Percentiles rank a stretch among this genome's conserved stretches.
Evolutionary conservation across 2,888 invertebrate genomes (phyloP).

Genomic region (Pegoplata infirma): DNA sequence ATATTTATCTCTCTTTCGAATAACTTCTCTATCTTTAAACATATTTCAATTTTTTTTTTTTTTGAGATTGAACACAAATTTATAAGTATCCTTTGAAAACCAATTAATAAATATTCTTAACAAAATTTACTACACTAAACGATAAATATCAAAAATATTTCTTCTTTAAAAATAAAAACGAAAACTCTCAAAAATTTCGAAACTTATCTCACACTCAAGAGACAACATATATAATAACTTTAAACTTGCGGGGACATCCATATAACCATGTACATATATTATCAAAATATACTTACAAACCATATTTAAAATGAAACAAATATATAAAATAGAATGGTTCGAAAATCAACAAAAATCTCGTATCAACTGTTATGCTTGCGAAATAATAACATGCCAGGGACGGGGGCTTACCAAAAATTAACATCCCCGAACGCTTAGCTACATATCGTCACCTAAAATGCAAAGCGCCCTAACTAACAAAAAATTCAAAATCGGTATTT

Average conservation of each 20-base stretch:
- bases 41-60: conserved; percentile 33
- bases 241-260: conserved; percentile 4
- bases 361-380: too few relatives aligned
- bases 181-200: conserved; percentile 46
- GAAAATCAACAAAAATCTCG: too few relatives aligned
- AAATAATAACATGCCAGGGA: too few relatives aligned
- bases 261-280: conserved; percentile 47
- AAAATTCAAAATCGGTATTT: too few relatives aligned
- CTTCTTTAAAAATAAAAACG: conserved; percentile 11
- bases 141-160: conserved; percentile 59
- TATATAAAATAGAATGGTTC: too few relatives aligned
- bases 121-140: conserved; percentile 21
- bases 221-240: conserved; percentile 17
- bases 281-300: too few relatives aligned
- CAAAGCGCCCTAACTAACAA: too few relatives aligned
- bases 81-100: conserved; percentile 46
- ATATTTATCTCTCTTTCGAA: background rate
- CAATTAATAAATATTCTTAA: conserved; percentile 56
- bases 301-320: conserved; percentile 48
- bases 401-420: too few relatives aligned
- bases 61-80: conserved; percentile 5
- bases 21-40: conserved; percentile 21
- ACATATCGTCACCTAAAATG: too few relatives aligned
- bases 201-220: conserved; percentile 59
- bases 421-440: too few relatives aligned